Evolutionary conservation across 1,140 invertebrate genomes (phyloP), one percentile per base, ranked within the genome.

Genomic region (Magallana gigas): DNA sequence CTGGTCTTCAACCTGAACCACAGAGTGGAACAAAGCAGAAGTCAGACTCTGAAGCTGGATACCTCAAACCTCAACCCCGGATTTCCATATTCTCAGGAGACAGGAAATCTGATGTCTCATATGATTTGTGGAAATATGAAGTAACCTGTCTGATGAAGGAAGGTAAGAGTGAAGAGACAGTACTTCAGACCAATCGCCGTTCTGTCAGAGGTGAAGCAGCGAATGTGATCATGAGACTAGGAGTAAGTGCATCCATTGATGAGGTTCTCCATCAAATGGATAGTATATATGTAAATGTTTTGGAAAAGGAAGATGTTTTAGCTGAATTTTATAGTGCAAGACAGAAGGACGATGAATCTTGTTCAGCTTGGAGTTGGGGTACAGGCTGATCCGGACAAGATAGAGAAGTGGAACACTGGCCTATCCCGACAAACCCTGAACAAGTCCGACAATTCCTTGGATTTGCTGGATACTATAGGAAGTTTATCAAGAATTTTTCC

Each of bases 291-390:
- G 76, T 60, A 16, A 68, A 4, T 16, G 23, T 81, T 14, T 58
- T 68, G 4, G 58, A 57, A 6, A 80, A 68, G 23, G 81, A 83
- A 29, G 3, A 23, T 80, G 1, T 86, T n/a, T 11, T 88, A 14
- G 59, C 0, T 11, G 62, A 83, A 64, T 88, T 88, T 23, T 88
- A 83, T 18, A 86, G 81, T 62, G 87, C 80, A 36, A 29, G 18
- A 29, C 84, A 85, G 18, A 16, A 57, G 36, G 62, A 83, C 1
- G 57, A 23, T 36, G 62, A 86, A 62, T 18, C 18, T 81, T 62
- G 86, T 18, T 56, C 62, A 12, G 56, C 6, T 62, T 88, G 81
- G 62, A 48, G 68, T 48, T 85, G 84, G 23, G 23, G 23, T 23
- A 23, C 23, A 23, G 23, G 23, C 23, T 23, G 23, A 23, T 23